These are phyloP conservation scores for Drosophila parvula DNA, from an alignment of 1,140 invertebrate species.

Conservation along the genomic window DNA sequence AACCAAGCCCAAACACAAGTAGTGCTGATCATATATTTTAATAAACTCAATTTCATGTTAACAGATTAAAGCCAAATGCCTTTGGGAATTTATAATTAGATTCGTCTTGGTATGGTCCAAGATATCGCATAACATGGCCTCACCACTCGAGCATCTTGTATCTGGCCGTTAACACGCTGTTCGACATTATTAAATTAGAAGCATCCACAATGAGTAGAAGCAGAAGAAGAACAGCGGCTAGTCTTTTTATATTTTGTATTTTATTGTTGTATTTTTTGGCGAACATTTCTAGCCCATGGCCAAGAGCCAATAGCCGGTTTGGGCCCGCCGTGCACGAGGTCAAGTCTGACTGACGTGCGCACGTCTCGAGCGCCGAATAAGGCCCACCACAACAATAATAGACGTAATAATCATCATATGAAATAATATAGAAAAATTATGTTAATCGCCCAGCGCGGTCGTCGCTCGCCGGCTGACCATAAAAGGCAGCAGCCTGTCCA, in stretches of 20 bases:
- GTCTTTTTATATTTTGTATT: conserved; percentile 15
- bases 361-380: conserved; percentile 55
- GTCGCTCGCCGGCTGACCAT: conserved; percentile 16
- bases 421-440: conserved; percentile 78
- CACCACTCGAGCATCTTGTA: conserved; percentile 44
- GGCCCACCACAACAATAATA: conserved; percentile 51
- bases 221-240: conserved; percentile 36
- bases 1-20: conserved; percentile 2
- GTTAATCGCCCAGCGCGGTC: conserved; percentile 51
- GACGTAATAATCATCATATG: conserved; percentile 64
- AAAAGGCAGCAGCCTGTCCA: conserved; percentile 64
- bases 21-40: conserved; percentile 3
- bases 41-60: conserved; percentile 4
- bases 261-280: conserved; percentile 44
- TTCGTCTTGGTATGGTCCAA: conserved; percentile 11
- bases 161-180: conserved; percentile 55
- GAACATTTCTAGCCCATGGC: conserved; percentile 64
- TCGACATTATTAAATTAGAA: conserved; percentile 68
- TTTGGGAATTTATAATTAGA: conserved; percentile 30
- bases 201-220: conserved; percentile 20
- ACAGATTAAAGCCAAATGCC: conserved; percentile 4
- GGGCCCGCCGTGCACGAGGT: conserved; percentile 38
- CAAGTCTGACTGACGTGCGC: conserved; percentile 56
- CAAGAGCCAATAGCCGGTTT: conserved; percentile 63
- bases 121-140: conserved; percentile 22